Base-by-base conservation (phyloP, 2,797 vertebrate species). In the Anomalospiza imberbis region DNA sequence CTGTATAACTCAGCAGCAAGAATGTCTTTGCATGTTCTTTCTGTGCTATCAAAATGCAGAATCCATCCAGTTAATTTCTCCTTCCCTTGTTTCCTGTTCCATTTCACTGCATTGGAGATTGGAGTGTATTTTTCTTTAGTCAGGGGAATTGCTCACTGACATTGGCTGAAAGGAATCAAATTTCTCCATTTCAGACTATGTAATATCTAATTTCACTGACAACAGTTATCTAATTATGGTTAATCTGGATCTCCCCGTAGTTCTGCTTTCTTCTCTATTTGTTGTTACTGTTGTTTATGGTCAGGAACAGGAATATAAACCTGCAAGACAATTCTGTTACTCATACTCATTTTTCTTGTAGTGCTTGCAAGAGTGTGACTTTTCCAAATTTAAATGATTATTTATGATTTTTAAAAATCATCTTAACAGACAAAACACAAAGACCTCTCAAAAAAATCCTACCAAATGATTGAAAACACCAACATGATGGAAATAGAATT, bases 201-300 rank as follows among this genome's bases (percentile, higher is more conserved):
- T 31, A 55, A 66, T 93, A 92, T 73, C 77, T 81, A 70, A 94
- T 95, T 95, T 91, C 89, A 72, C 40, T 77, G 80, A 26, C 84
- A 94, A 50, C 71, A 88, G 66, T 42, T 88, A 81, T 60, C 77
- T 89, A 81, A 87, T 88, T 82, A 91, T 92, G 83, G 83, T 88
- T 94, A 91, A 85, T 91, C 67, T 89, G 71, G 83, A 26, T 74
- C 74, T 87, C 44, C 50, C 82, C 31, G 57, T 47, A 86, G 26
- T 92, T 94, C 77, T 93, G 57, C 87, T 85, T 86, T 79, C 84
- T 91, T 90, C 77, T 91, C 13, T 73, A 3, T 88, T 81, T 76
- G 83, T 82, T 90, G n/a, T 62, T 89, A 21, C 29, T 88, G 45
- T 88, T 86, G 50, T 80, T 95, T 89, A 48, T 61, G 62, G 61